These are phyloP conservation scores for Delphinus delphis DNA, from an alignment of 2,113 vertebrate species.

Conservation along the genomic window DNA sequence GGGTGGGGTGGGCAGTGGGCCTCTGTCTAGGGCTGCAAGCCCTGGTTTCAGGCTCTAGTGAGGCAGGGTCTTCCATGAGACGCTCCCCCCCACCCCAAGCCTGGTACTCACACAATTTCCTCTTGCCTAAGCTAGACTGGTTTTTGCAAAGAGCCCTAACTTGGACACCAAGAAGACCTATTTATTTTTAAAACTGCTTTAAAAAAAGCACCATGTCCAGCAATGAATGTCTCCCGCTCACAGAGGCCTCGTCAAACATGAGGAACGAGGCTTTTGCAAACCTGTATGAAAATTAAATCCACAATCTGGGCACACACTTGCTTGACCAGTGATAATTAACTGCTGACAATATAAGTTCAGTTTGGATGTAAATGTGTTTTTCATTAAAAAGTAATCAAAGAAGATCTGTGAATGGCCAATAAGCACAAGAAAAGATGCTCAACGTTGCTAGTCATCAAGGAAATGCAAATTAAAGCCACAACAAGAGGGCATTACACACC, in stretches of 20 bases:
- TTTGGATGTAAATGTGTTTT: slow-evolving; percentile 79
- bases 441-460: slow-evolving; percentile 47
- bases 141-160: slow-evolving; percentile 45
- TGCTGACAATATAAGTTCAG: slow-evolving; percentile 80
- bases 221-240: slow-evolving; percentile 34
- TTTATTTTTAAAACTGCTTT: slow-evolving; percentile 71
- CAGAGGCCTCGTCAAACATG: slow-evolving; percentile 30
- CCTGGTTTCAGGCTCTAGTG: background rate
- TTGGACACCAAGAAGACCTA: slow-evolving; percentile 66
- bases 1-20: fast-evolving
- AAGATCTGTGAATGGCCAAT: slow-evolving; percentile 63
- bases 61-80: background rate
- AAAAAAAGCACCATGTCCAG: slow-evolving; percentile 54
- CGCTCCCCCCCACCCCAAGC: fast-evolving
- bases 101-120: background rate
- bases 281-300: slow-evolving; percentile 70
- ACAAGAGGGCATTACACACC: background rate
- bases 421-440: slow-evolving; percentile 49
- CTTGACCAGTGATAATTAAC: slow-evolving; percentile 87
- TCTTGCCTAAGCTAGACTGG: background rate
- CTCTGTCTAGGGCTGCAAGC: too few relatives aligned
- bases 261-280: slow-evolving; percentile 55
- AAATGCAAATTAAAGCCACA: slow-evolving; percentile 53
- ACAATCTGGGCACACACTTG: slow-evolving; percentile 55
- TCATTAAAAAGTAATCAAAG: slow-evolving; percentile 81